Conservation (phyloP, 2,797 vertebrate species). For the Lagorchestes hirsutus region DNA sequence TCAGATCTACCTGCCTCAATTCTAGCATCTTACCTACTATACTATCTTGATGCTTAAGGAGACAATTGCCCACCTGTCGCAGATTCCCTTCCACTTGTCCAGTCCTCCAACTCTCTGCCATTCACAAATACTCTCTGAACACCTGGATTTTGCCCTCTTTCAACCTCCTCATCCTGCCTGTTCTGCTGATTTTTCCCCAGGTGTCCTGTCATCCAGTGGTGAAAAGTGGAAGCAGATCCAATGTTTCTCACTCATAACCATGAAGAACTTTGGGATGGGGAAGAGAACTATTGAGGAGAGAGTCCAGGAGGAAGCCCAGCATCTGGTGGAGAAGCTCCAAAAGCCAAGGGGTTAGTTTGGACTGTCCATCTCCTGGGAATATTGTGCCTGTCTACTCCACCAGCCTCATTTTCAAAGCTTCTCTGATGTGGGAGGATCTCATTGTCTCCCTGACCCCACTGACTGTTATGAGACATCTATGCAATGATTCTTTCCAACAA, state of each 20-base stretch:
- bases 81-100: background rate
- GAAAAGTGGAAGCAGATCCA: conserved; percentile 28
- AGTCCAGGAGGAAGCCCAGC: conserved; percentile 31
- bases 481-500: background rate
- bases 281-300: conserved; percentile 41
- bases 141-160: background rate
- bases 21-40: background rate
- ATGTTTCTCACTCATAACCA: conserved; percentile 16
- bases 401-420: background rate
- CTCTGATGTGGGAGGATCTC: background rate
- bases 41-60: background rate
- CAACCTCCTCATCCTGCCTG: background rate
- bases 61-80: background rate
- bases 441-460: background rate
- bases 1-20: background rate
- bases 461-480: background rate
- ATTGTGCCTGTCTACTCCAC: background rate
- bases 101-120: background rate
- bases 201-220: conserved; percentile 12
- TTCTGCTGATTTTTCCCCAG: background rate
- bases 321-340: conserved; percentile 11
- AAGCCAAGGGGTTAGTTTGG: conserved; percentile 13
- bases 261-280: conserved; percentile 58
- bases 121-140: background rate
- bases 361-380: background rate